Conservation (phyloP, 2,113 vertebrate genomes). For the Sphaerodactylus townsendi region DNA sequence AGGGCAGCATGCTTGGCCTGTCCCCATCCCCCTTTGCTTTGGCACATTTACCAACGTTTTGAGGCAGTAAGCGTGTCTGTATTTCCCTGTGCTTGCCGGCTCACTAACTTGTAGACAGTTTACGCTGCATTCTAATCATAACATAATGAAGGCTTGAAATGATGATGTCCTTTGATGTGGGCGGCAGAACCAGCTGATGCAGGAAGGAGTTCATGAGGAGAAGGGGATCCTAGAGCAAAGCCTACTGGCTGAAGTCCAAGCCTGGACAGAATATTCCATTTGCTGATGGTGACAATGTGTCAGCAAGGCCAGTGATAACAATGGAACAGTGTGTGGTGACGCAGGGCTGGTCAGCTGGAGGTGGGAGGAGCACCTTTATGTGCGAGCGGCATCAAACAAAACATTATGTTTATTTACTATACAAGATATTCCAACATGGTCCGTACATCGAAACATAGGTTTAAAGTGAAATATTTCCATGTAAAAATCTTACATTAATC, state of each 20-base stretch:
- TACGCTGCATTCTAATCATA: neutral
- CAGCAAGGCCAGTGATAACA: neutral
- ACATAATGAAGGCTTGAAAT: constrained; percentile 3
- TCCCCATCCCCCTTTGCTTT: constrained; percentile 16
- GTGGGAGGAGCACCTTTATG: neutral
- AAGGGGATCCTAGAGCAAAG: neutral
- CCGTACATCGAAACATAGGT: no score
- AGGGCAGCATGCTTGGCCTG: neutral
- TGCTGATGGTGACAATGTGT: neutral
- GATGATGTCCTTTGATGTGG: neutral
- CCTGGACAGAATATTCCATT: constrained; percentile 5
- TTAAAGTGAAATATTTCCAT: neutral
- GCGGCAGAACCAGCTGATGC: neutral
- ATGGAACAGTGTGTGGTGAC: neutral
- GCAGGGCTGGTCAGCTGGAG: neutral
- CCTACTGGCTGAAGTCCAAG: neutral
- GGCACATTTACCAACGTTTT: neutral
- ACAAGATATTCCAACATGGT: neutral
- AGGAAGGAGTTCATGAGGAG: neutral
- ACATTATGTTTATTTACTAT: neutral
- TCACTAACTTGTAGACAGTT: neutral
- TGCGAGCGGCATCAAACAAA: neutral
- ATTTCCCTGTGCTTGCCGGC: neutral
- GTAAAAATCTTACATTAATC: neutral
- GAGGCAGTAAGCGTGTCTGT: neutral